A percentile compares a stretch with the other conserved stretches of the same genome.
Conservation (phyloP, 2,797 vertebrate genomes). For the Onychomys arenicola region DNA sequence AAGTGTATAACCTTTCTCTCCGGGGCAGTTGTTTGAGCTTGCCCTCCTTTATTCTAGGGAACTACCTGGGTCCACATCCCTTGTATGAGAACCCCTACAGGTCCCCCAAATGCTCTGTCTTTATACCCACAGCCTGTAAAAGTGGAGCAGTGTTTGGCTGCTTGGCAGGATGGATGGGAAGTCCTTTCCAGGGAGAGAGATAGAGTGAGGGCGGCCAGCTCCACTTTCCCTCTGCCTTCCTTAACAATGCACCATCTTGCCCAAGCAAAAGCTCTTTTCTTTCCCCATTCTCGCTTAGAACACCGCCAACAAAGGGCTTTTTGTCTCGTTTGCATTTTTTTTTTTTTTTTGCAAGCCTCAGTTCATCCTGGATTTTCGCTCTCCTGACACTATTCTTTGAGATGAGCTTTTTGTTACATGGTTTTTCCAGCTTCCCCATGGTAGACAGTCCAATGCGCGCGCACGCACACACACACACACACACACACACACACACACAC, state of each 20-base stretch:
- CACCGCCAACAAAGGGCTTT: conserved; percentile 75
- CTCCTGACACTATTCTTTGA: conserved; percentile 74
- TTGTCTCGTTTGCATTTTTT: conserved; percentile 77
- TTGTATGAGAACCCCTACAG: background rate
- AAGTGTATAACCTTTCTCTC: background rate
- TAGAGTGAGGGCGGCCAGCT: conserved; percentile 44
- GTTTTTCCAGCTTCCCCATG: conserved; percentile 39
- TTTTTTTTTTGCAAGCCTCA: conserved; percentile 70
- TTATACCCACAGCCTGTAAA: background rate
- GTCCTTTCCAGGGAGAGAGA: conserved; percentile 26
- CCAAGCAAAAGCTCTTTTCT: conserved; percentile 73
- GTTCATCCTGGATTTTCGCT: conserved; percentile 77
- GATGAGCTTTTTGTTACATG: conserved; percentile 72
- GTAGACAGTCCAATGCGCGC: background rate
- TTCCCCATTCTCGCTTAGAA: conserved; percentile 60
- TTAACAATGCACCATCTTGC: conserved; percentile 75
- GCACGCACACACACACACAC: background rate
- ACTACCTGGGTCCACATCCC: background rate
- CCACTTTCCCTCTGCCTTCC: conserved; percentile 68
- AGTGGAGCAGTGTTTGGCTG: background rate
- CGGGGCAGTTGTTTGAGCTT: background rate
- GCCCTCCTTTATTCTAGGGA: background rate
- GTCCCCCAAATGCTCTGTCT: background rate
- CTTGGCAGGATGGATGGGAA: background rate
- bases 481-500: background rate